Conservation (phyloP, 2,113 vertebrate genomes). For the Tupaia tana region DNA sequence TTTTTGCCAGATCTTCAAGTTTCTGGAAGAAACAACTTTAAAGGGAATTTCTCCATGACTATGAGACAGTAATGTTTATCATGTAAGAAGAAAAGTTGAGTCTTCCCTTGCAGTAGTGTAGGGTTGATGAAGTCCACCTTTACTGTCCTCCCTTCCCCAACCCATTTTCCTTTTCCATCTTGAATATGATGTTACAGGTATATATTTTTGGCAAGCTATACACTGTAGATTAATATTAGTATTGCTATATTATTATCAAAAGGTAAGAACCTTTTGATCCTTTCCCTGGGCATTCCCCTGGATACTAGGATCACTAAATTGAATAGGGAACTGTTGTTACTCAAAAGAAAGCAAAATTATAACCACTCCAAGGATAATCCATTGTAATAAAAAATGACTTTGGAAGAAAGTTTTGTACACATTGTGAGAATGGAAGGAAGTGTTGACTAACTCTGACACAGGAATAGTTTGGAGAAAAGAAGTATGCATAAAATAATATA, state of each 20-base stretch:
- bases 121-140: too few relatives aligned
- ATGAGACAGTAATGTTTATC: background rate
- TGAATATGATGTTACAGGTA: background rate
- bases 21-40: too few relatives aligned
- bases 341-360: background rate
- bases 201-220: background rate
- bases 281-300: background rate
- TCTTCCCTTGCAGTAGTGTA: background rate
- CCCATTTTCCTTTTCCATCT: background rate
- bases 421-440: too few relatives aligned
- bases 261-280: background rate
- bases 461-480: background rate
- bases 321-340: background rate
- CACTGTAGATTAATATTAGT: background rate
- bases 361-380: background rate
- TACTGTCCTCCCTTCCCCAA: background rate
- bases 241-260: too few relatives aligned
- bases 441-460: background rate
- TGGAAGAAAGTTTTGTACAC: background rate
- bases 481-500: background rate
- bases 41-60: background rate
- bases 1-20: background rate
- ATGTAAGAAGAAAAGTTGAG: background rate
- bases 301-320: background rate
- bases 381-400: background rate